Conservation (phyloP, 1,140 invertebrate species). For the Macrosteles quadrilineatus region DNA sequence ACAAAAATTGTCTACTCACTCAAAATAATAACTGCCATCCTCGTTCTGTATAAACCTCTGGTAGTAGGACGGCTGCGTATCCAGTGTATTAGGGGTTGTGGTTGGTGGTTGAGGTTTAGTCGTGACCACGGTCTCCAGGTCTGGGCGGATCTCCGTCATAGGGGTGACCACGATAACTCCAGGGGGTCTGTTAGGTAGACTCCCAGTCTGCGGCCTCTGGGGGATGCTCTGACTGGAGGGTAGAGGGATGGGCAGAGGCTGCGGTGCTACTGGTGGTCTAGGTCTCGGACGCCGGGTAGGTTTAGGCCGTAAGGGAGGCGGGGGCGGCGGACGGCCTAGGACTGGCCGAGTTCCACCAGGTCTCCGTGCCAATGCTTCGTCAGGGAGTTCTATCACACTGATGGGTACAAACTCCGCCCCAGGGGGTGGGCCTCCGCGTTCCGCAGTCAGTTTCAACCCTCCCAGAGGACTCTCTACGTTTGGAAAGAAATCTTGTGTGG, state of each 20-base stretch:
- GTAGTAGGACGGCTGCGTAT: neutral
- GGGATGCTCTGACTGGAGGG: neutral
- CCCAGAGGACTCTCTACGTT: too few species aligned
- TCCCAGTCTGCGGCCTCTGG: neutral
- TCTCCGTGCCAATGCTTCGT: neutral
- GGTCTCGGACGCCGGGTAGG: neutral
- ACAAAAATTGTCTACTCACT: conserved; percentile 28
- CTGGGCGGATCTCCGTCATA: neutral
- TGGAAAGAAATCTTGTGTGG: too few species aligned
- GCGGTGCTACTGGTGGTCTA: neutral
- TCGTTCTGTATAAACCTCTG: conserved; percentile 23
- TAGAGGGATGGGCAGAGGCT: neutral
- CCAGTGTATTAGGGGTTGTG: neutral
- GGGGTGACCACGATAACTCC: neutral
- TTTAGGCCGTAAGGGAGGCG: neutral
- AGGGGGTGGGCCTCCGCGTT: conserved; percentile 4
- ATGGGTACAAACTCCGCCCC: conserved; percentile 24
- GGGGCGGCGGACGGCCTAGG: neutral
- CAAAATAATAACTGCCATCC: conserved; percentile 33
- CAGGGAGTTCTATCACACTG: neutral
- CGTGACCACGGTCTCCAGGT: neutral
- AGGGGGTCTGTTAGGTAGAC: neutral
- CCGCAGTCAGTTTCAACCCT: conserved; percentile 13
- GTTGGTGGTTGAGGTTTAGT: neutral
- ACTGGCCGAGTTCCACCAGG: neutral